Evolutionary conservation across 1,140 invertebrate genomes (phyloP).

Genomic region (Cecropterus lyciades): DNA sequence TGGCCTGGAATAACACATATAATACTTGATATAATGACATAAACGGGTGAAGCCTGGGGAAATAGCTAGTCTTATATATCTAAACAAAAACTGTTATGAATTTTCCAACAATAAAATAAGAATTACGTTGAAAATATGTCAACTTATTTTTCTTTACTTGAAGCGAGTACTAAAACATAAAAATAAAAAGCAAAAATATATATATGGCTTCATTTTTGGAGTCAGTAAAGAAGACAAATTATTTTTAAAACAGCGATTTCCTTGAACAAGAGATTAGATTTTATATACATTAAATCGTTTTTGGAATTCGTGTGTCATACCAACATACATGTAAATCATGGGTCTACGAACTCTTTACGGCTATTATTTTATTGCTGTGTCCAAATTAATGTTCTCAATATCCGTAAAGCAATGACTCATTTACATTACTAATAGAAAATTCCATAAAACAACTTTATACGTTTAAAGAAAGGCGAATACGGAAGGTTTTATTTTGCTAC

Average conservation of each 20-base stretch:
- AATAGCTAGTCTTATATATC: too few species aligned
- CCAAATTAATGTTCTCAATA: conserved; percentile 34
- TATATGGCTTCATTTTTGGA: too few species aligned
- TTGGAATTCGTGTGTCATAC: conserved; percentile 32
- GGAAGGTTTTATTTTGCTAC: background rate
- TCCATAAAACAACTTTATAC: conserved; percentile 24
- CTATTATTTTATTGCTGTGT: conserved; percentile 36
- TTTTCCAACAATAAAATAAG: too few species aligned
- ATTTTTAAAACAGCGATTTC: conserved; percentile 10
- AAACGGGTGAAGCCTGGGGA: too few species aligned
- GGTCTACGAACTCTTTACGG: conserved; percentile 36
- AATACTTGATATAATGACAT: too few species aligned
- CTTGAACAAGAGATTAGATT: conserved; percentile 17
- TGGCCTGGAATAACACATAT: too few species aligned
- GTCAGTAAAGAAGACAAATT: conserved; percentile 1
- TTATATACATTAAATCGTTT: conserved; percentile 32
- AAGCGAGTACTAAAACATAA: background rate
- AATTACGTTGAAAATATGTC: too few species aligned
- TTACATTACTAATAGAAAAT: conserved; percentile 31
- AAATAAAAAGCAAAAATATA: background rate
- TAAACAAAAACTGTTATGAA: too few species aligned
- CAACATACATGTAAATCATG: conserved; percentile 32
- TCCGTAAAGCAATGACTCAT: conserved; percentile 35
- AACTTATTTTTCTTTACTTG: too few species aligned
- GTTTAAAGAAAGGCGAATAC: conserved; percentile 12